Evolutionary conservation across 2,888 invertebrate species (phyloP), one percentile per base, ranked within the genome.

Genomic region (Plebejus melissa): DNA sequence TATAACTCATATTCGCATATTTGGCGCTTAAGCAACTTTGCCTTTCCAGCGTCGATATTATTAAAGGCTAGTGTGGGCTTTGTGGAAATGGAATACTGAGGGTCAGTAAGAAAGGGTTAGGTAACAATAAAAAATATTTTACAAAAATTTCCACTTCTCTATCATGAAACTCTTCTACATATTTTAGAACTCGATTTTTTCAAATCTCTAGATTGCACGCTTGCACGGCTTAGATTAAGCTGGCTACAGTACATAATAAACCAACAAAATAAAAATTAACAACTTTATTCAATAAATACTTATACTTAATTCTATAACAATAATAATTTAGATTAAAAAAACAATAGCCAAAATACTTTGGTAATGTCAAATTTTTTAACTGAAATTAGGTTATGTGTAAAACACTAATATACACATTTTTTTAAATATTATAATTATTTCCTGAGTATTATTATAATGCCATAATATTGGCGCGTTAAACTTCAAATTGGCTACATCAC

Each of bases 301-400:
- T 60, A 65, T 36, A 65, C 65, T 36, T 65, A 65, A 13, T 28
- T 60, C 11, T 60, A 22, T 60, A 65, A 65, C 32, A 65, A 65
- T 36, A 65, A 65, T 65, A 65, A 32, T 36, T 60, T 28, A 60
- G 60, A 1, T 32, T 36, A 36, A 65, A 65, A 65, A 36, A 22
- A 4, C 65, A 65, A 65, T 65, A 65, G 65, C 65, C 32, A 65
- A 32, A 65, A 65, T 32, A 65, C 65, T 65, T 65, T 65, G 65
- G 65, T 65, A 65, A 36, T 36, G 11, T 65, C 16, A 13, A 65
- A 65, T 65, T 65, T 65, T 65, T 13, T 13, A 65, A 28, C 22
- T 11, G 4, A 60, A 60, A 9, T 28, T 60, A 1, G 28, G 11
- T 28, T 11, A 4, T n/a, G 58, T 58, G 6, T 7, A 58, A 7